phyloP scores from a whole-genome alignment of 2,888 invertebrate species.

The Heteropelma amictum region DNA sequence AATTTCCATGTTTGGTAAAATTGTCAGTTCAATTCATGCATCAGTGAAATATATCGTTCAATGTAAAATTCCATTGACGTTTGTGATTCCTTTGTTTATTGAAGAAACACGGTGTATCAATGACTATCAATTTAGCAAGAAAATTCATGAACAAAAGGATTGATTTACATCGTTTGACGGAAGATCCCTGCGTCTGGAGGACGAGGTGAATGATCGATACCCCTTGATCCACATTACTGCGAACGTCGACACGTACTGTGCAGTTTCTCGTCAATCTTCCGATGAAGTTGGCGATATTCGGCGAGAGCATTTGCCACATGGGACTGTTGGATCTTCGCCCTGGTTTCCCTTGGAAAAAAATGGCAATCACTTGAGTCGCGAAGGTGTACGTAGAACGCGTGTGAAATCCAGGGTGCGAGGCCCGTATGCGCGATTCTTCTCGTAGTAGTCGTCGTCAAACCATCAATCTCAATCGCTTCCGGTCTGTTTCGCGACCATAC shows the following conservation, averaged over 20 bases:
- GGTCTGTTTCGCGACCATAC: constrained; percentile 54
- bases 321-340: not conserved
- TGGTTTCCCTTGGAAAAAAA: not conserved
- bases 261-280: constrained; percentile 1
- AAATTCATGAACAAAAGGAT: not conserved
- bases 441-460: constrained; percentile 40
- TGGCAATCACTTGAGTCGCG: constrained; percentile 12
- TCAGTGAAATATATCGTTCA: too few species aligned
- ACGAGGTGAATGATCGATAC: constrained; percentile 27
- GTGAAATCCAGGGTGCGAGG: not conserved
- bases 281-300: not conserved
- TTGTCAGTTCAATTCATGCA: too few species aligned
- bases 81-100: too few species aligned
- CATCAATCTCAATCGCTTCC: constrained; percentile 60
- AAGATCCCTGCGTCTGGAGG: constrained; percentile 9
- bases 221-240: constrained; percentile 46
- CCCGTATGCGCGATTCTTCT: not conserved
- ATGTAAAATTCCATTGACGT: too few species aligned
- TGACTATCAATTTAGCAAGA: too few species aligned
- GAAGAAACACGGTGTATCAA: too few species aligned
- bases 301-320: constrained; percentile 27
- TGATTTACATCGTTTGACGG: constrained; percentile 30
- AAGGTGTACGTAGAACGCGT: not conserved
- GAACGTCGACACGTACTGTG: constrained; percentile 6
- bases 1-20: too few species aligned